These are phyloP conservation scores for Diarsia dahlii DNA, from an alignment of 2,888 invertebrate species.

Conservation along the genomic window DNA sequence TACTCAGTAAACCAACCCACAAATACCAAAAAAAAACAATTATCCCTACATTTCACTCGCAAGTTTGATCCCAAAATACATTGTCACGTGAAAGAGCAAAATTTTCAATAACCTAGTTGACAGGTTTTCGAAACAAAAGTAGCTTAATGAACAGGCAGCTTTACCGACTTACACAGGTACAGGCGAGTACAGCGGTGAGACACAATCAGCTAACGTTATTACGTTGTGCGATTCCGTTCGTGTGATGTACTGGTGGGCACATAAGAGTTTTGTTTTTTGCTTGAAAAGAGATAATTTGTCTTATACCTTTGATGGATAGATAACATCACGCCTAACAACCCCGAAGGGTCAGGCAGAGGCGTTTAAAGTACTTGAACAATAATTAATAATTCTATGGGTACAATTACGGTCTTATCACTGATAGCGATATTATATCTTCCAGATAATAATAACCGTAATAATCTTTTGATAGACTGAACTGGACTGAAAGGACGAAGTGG, in stretches of 20 bases:
- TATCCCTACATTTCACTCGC: too few species aligned
- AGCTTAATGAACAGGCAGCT: slow-evolving; percentile 49
- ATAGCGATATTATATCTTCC: neutral
- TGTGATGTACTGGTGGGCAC: slow-evolving; percentile 26
- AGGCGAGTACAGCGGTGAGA: slow-evolving; percentile 39
- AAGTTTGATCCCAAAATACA: neutral
- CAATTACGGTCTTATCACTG: neutral
- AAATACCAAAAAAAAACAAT: neutral
- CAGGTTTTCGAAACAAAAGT: slow-evolving; percentile 31
- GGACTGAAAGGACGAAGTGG: neutral
- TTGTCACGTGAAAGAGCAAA: slow-evolving; percentile 8
- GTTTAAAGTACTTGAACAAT: neutral
- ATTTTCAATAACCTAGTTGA: slow-evolving; percentile 24
- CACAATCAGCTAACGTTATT: slow-evolving; percentile 67
- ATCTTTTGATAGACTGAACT: neutral
- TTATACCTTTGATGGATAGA: neutral
- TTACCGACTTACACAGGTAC: slow-evolving; percentile 38
- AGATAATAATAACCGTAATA: too few species aligned
- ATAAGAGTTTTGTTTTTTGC: neutral
- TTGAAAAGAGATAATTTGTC: neutral
- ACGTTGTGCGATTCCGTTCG: slow-evolving; percentile 44
- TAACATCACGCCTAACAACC: neutral
- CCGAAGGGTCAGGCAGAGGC: neutral
- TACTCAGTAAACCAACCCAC: too few species aligned
- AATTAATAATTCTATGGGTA: neutral